Evolutionary conservation across 2,113 vertebrate genomes (phyloP).

Genomic region (Pardalotus punctatus): DNA sequence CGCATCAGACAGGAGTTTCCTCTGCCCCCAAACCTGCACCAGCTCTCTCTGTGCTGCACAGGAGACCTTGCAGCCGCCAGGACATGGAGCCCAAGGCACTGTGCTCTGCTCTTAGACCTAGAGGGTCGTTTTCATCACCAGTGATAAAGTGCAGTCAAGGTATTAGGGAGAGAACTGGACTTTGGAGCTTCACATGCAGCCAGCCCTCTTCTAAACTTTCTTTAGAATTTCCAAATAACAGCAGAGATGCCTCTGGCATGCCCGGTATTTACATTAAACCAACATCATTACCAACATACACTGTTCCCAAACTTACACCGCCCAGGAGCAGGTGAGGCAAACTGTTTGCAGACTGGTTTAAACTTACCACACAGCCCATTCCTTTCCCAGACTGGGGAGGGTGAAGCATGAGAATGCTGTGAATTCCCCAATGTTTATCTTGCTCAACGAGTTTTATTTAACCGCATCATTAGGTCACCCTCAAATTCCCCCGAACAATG

Average conservation of each 20-base stretch:
- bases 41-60: accelerated
- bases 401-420: conserved; percentile 57
- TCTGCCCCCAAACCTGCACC: background rate
- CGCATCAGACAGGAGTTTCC: background rate
- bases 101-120: background rate
- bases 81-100: background rate
- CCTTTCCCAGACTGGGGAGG: conserved; percentile 50
- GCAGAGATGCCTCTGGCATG: background rate
- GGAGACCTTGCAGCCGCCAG: background rate
- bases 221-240: background rate
- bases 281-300: background rate
- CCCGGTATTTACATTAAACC: conserved; percentile 21
- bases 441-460: conserved; percentile 72
- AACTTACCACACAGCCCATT: conserved; percentile 47
- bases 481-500: conserved; percentile 72
- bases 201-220: background rate
- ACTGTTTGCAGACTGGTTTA: conserved; percentile 45
- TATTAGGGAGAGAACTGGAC: background rate
- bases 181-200: background rate
- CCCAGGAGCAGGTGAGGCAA: conserved; percentile 58
- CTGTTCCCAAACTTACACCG: background rate
- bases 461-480: conserved; percentile 70
- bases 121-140: background rate
- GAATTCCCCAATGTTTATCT: conserved; percentile 70
- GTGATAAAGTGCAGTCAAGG: background rate